Conservation (phyloP, 2,797 vertebrate genomes). For the Loris lydekkerianus region DNA sequence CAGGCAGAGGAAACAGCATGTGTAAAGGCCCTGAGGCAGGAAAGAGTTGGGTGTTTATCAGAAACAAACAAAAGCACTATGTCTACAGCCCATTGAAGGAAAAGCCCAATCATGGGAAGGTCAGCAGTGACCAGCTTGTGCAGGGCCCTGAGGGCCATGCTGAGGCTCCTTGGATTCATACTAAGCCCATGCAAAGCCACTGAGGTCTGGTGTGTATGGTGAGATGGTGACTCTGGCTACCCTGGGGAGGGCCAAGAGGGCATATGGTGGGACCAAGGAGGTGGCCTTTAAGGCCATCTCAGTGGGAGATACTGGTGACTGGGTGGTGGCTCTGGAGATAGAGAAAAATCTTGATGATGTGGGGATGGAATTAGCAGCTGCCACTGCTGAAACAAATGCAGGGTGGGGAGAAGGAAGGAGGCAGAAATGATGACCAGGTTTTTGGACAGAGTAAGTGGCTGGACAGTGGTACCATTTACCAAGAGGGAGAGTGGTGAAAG, state of each 20-base stretch:
- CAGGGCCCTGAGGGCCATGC: not conserved
- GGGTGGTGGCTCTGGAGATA: not conserved
- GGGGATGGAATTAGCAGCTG: not conserved
- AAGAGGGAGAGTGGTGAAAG: not conserved
- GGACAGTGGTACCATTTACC: not conserved
- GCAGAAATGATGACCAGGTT: not conserved
- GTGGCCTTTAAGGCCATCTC: not conserved
- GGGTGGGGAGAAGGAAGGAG: not conserved
- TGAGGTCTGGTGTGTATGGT: not conserved
- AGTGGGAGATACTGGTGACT: not conserved
- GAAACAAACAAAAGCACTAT: slow-evolving; percentile 16
- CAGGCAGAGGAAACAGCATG: not conserved
- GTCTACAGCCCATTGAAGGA: not conserved
- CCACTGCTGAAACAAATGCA: not conserved
- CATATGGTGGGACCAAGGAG: not conserved
- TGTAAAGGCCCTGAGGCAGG: slow-evolving; percentile 9
- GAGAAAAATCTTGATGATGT: not conserved
- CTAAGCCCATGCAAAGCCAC: not conserved
- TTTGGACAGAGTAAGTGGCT: not conserved
- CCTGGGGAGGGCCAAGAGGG: not conserved
- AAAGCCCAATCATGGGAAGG: not conserved
- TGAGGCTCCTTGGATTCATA: not conserved
- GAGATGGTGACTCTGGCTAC: not conserved
- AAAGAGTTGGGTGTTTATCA: not conserved
- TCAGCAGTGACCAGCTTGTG: not conserved